Base-by-base conservation (phyloP, 1,140 invertebrate species). In the Saccostrea cuccullata region DNA sequence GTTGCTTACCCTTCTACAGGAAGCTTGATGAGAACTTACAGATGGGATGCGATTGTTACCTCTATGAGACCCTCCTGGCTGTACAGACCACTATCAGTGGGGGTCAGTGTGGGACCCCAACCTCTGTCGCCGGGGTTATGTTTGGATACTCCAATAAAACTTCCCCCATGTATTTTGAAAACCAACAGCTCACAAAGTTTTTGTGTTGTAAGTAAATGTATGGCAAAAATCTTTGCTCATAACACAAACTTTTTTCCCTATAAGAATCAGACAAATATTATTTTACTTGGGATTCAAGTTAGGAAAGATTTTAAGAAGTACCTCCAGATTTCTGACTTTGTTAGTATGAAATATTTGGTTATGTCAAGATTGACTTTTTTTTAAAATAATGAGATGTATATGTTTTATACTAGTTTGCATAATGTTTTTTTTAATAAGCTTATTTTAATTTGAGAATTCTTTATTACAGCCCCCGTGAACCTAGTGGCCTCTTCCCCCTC, bases 11-110 rank as follows among this genome's bases (percentile, higher is more conserved):
- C 40, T 47, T 47, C 40, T 47, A 3, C 40, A 47, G 90, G 36
- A 89, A 70, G 30, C 82, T 91, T 13, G 87, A 67, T 55, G 89
- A 86, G 30, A 91, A 91, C 47, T 30, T 88, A 56, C 58, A 26
- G 8, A 58, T 91, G 15, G 89, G 89, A 17, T 91, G 90, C 87
- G 89, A 90, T 56, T 91, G 90, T 87, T 87, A 88, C 87, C n/a
- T 88, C 4, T 77, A 86, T n/a, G 86, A 88, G 20, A 88, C 88
- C 17, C 55, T 91, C 17, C 77, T 84, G 6, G 36, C 58, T 36
- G 87, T 91, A 12, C 56, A 87, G 77, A 36, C 6, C 1, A 77
- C 82, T 15, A 87, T 91, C 40, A 73, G 12, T 4, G 88, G 87
- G 9, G 90, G 88, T 17, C 55, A 26, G 15, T 91, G 90, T 86